These are phyloP conservation scores for Oryzias dopingdopingensis DNA, from an alignment of 2,797 vertebrate species.

Conservation along the genomic window DNA sequence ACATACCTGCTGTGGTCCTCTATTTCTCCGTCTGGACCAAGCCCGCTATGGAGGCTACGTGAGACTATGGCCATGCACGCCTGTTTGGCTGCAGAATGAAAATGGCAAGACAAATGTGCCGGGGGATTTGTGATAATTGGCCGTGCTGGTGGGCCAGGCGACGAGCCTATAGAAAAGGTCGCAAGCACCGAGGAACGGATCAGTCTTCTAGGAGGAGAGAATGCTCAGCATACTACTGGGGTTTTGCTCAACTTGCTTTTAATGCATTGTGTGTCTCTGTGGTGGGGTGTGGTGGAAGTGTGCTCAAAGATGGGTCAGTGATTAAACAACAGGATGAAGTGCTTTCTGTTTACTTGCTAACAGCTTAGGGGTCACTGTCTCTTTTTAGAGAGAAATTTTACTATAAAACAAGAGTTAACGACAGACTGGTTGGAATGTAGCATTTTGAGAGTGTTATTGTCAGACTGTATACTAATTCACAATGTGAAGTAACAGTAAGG, in stretches of 20 bases:
- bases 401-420: too few relatives aligned
- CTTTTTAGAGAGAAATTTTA: neutral
- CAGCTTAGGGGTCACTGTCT: constrained; percentile 26
- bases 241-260: constrained; percentile 52
- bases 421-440: constrained; percentile 23
- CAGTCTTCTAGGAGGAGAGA: constrained; percentile 60
- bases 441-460: constrained; percentile 40
- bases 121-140: constrained; percentile 77
- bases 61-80: constrained; percentile 56
- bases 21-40: constrained; percentile 49
- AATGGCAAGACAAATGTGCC: constrained; percentile 78
- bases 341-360: constrained; percentile 66
- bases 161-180: constrained; percentile 71
- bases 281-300: constrained; percentile 12
- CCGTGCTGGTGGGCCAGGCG: constrained; percentile 68
- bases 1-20: constrained; percentile 74
- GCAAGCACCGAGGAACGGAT: constrained; percentile 64
- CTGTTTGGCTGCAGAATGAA: constrained; percentile 65
- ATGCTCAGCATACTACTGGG: constrained; percentile 53
- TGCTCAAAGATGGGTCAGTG: constrained; percentile 55
- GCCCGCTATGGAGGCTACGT: constrained; percentile 50
- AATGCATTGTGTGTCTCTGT: constrained; percentile 28
- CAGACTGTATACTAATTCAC: constrained; percentile 26
- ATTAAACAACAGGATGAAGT: constrained; percentile 63
- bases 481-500: constrained; percentile 30